Conservation (phyloP, 2,888 invertebrate species). For the Thumatha senex region DNA sequence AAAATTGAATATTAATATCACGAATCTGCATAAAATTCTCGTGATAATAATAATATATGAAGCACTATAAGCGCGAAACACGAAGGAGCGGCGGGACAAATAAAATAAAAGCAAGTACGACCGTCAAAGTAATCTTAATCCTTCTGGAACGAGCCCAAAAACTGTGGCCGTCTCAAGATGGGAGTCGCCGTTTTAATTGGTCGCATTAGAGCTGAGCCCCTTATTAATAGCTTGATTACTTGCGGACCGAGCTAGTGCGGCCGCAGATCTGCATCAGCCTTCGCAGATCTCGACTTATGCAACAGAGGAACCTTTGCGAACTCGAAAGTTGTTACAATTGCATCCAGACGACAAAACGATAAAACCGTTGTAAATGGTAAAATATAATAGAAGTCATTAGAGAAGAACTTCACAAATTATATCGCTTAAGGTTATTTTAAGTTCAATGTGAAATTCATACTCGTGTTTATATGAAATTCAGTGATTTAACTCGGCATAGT, state of each 20-base stretch:
- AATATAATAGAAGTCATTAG: conserved; percentile 28
- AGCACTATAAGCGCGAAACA: conserved; percentile 42
- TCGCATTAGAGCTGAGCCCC: conserved; percentile 76
- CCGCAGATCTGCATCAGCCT: conserved; percentile 42
- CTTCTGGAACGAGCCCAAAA: conserved; percentile 79
- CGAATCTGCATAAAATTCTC: conserved; percentile 63
- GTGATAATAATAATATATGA: conserved; percentile 49
- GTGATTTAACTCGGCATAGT: conserved; percentile 62
- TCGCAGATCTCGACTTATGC: conserved; percentile 48
- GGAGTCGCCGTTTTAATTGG: conserved; percentile 79
- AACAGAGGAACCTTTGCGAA: conserved; percentile 46
- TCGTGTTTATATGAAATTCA: conserved; percentile 43
- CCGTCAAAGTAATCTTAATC: conserved; percentile 68
- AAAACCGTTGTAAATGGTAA: conserved; percentile 44
- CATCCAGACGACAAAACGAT: conserved; percentile 37
- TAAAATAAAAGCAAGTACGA: conserved; percentile 49
- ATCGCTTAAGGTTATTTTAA: conserved; percentile 27
- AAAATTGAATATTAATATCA: conserved; percentile 70
- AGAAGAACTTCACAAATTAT: conserved; percentile 13
- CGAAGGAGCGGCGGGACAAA: conserved; percentile 27
- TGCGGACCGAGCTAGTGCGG: conserved; percentile 60
- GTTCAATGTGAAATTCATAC: conserved; percentile 23
- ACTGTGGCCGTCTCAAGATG: conserved; percentile 78
- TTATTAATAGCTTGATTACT: conserved; percentile 83
- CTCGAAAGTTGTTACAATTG: conserved; percentile 41